These are phyloP conservation scores for Spea bombifrons DNA, from an alignment of 2,113 vertebrate genomes.

Conservation along the genomic window DNA sequence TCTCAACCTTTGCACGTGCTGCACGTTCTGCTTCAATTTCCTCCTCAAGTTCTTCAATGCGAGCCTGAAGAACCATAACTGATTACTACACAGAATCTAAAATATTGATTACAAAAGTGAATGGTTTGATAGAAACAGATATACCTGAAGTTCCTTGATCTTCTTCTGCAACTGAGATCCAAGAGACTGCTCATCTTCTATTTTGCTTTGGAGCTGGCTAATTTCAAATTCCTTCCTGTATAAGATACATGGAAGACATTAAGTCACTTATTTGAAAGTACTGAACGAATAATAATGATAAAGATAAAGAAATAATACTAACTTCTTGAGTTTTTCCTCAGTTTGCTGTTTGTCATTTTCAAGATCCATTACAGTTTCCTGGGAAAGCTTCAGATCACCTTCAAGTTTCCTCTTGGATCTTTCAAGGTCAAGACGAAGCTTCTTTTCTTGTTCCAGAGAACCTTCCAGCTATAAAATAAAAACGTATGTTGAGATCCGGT, in stretches of 20 bases:
- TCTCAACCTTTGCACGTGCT: conserved; percentile 78
- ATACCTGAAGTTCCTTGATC: conserved; percentile 78
- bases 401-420: conserved; percentile 74
- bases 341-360: conserved; percentile 78
- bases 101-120: background rate
- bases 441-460: conserved; percentile 84
- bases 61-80: conserved; percentile 60
- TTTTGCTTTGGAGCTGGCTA: conserved; percentile 64
- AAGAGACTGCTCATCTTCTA: conserved; percentile 60
- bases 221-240: conserved; percentile 68
- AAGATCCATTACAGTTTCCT: conserved; percentile 77
- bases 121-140: too few relatives aligned
- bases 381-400: conserved; percentile 68
- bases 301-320: conserved; percentile 23
- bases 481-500: background rate
- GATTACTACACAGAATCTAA: background rate
- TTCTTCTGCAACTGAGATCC: conserved; percentile 66
- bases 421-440: conserved; percentile 74
- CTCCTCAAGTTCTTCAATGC: conserved; percentile 78
- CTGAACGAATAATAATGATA: background rate
- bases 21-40: conserved; percentile 84
- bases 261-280: too few relatives aligned
- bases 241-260: background rate
- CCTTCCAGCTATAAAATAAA: conserved; percentile 72
- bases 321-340: conserved; percentile 78